Evolutionary conservation across 2,888 invertebrate species (phyloP), one percentile per base, ranked within the genome.

Genomic region (Andrena fulva): DNA sequence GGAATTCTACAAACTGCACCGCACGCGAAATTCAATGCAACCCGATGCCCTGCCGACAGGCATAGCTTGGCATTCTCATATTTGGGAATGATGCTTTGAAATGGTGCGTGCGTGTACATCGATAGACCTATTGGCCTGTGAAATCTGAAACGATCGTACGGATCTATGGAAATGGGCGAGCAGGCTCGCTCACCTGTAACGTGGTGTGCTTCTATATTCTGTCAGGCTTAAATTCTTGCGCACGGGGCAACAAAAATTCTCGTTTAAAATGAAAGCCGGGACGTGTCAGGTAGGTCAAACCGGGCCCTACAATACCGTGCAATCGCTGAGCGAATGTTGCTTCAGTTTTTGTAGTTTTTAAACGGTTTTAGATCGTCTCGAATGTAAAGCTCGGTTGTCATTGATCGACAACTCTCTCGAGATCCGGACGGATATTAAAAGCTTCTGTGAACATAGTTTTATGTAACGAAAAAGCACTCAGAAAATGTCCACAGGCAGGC

Each of bases 71-170:
- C 8, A 8, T n/a, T 24, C 6, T 48, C 42, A 77, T 48, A 72
- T 72, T 77, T 63, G 56, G 56, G 6, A 66, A 59, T 50, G 24
- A 27, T n/a, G 54, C 56, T 56, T 72, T 59, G 72, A 29, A 70
- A 76, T 70, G 59, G 70, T 33, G 72, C 77, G 27, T 16, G 64
- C 64, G 42, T n/a, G 50, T 10, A 24, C 20, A 31, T 63, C 42
- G 48, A 72, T 72, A 35, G 77, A 48, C 16, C n/a, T 64, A 10
- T n/a, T 33, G 24, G 48, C 48, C 35, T 8, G 64, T 72, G 77
- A 77, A 72, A 77, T 77, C 56, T 72, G 42, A 77, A 77, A 59
- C 33, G 77, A 72, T 77, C 76, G 42, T 10, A 33, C 4, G 31
- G 71, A 64, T 64, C 48, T 48, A 66, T 77, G 72, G 48, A 72